Percentiles rank a stretch among this genome's conserved stretches.
Evolutionary conservation across 2,888 invertebrate species (phyloP).

Genomic region (Acanthococcus lagerstroemiae): DNA sequence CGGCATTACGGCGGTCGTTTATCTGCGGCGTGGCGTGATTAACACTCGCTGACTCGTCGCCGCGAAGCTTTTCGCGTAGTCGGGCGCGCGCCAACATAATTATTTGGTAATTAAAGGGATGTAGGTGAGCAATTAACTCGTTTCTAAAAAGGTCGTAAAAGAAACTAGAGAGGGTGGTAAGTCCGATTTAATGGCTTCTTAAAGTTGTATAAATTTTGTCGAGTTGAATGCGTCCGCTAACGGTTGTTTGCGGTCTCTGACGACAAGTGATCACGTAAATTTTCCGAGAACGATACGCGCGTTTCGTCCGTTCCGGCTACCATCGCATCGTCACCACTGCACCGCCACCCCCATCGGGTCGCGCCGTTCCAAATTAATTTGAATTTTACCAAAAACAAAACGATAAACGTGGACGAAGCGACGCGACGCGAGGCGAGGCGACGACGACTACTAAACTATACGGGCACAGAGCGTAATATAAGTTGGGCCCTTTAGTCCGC

Average conservation of each 20-base stretch:
- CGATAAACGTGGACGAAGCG: too few relatives aligned
- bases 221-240: background rate
- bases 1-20: too few relatives aligned
- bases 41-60: background rate
- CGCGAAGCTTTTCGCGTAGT: too few relatives aligned
- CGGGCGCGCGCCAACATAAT: background rate
- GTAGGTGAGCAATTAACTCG: background rate
- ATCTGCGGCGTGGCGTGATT: background rate
- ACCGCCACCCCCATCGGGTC: too few relatives aligned
- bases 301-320: too few relatives aligned
- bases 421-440: too few relatives aligned
- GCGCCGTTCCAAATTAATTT: too few relatives aligned
- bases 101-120: background rate
- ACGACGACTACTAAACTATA: too few relatives aligned
- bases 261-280: background rate
- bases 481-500: too few relatives aligned
- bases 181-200: conserved; percentile 10
- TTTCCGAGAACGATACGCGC: background rate
- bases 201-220: conserved; percentile 7
- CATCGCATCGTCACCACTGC: too few relatives aligned
- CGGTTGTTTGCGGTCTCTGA: background rate
- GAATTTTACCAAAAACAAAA: too few relatives aligned
- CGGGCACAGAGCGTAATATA: too few relatives aligned
- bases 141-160: background rate
- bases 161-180: background rate